Evolutionary conservation across 2,113 vertebrate genomes (phyloP), one percentile per base, ranked within the genome.

Genomic region (Pampusana beccarii): DNA sequence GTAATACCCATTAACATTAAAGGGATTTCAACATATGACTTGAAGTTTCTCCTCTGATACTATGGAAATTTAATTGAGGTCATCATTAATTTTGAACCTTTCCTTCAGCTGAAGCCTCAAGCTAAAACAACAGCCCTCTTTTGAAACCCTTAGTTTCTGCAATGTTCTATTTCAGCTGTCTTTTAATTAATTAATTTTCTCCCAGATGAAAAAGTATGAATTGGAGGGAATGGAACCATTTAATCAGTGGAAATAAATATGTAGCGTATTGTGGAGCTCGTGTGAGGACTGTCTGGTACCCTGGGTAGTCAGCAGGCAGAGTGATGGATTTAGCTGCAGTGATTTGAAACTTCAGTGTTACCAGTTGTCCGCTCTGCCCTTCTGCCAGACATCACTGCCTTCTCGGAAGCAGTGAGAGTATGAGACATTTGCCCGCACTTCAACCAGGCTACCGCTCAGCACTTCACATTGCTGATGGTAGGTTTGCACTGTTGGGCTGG

Each of bases 11-110:
- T 92, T 95, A 92, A 77, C 81, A 81, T 84, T 85, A 84, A 94
- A 88, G 38, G 18, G 20, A 79, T 89, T 95, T 95, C 78, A 96
- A 50, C 92, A 90, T 88, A 92, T 73, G 74, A 79, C 74, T 88
- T 88, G 67, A 95, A 38, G 71, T 86, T 94, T 95, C 64, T 79
- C 81, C 31, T 54, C 90, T 77, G 87, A 82, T 92, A 50, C 50
- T 69, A 26, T 36, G 86, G 62, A 88, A 82, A 71, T 93, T 80
- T 86, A 92, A 80, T 87, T 69, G 88, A 90, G 88, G 61, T 74
- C 71, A 75, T 94, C 34, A 83, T 95, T 89, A 94, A 64, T 84
- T 86, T 61, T 66, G 56, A 81, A 85, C n/a, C 20, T 95, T 85
- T 86, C 48, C 29, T 90, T 93, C 4, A 16, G 42, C 85, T 71